Base-by-base conservation (phyloP, 2,113 vertebrate species). In the Tretioscincus oriximinensis region DNA sequence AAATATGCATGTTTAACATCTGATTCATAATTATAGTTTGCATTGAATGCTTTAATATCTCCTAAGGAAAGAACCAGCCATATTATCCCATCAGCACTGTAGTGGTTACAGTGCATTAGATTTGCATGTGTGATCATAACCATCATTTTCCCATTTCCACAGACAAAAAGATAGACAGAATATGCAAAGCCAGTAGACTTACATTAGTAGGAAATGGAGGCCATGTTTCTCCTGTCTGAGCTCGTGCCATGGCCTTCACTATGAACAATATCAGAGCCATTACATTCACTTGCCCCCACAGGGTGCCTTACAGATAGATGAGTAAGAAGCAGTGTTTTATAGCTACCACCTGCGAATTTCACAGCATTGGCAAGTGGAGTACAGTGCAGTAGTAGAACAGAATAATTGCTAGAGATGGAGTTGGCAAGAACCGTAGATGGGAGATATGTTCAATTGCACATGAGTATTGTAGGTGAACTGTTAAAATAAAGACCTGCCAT, bases 371-470 rank as follows among this genome's bases (percentile, higher is more conserved):
- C 92, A 94, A 94, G 93, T 94, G 90, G 86, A 81, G 82, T 86
- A 81, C 92, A 77, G 54, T 65, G 90, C 88, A 91, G 70, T 73
- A 76, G 88, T 88, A 70, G 91, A 91, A 92, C 86, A 83, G 89
- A 86, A 94, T 94, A 95, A 95, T 95, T 95, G 91, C 92, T 91
- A 85, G 88, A 95, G 93, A 93, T 76, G 80, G 91, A 95, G 84
- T 93, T 96, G 95, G 95, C 94, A 94, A 93, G 90, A 91, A 64
- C 60, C 81, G 76, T 45, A 58, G 88, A 77, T 70, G 80, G 89
- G 89, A 94, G 88, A 93, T 64, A 81, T 89, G 84, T 93, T 92
- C 92, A 87, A 91, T 89, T 90, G 90, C 91, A 92, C 90, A 87
- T 11, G 78, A 90, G 86, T 92, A 83, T 22, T 83, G 92, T 91